These are phyloP conservation scores for Drosophila buzzatii DNA, from an alignment of 2,888 invertebrate species.

Conservation along the genomic window DNA sequence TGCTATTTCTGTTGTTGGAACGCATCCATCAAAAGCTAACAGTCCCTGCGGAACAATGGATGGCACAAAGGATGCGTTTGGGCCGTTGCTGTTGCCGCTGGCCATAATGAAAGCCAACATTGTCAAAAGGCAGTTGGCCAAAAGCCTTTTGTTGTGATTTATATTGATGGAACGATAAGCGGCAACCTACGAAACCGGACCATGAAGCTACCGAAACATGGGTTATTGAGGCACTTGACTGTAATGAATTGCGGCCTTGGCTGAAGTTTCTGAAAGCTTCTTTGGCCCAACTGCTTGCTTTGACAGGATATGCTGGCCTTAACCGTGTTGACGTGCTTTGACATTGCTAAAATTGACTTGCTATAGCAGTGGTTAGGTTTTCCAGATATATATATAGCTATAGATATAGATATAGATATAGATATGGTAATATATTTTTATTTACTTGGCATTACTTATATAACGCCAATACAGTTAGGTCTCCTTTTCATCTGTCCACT, in stretches of 20 bases:
- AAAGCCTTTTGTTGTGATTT: conserved; percentile 74
- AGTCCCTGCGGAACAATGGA: conserved; percentile 48
- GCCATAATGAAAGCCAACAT: conserved; percentile 50
- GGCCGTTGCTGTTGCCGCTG: conserved; percentile 13
- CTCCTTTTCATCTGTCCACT: conserved; percentile 27
- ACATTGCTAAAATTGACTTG: background rate
- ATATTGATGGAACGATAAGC: conserved; percentile 71
- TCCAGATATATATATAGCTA: background rate
- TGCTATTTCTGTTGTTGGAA: conserved; percentile 25
- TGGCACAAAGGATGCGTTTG: conserved; percentile 55
- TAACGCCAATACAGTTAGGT: background rate
- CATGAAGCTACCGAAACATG: conserved; percentile 20
- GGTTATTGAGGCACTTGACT: conserved; percentile 63
- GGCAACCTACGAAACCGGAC: conserved; percentile 4
- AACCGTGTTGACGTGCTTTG: background rate
- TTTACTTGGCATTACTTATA: background rate
- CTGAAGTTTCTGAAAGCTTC: background rate
- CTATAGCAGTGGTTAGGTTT: background rate
- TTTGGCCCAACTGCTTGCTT: conserved; percentile 2
- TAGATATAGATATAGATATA: too few species aligned
- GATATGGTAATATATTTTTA: too few species aligned
- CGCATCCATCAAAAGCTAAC: conserved; percentile 72
- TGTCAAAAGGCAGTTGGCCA: conserved; percentile 67
- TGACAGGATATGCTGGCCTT: background rate
- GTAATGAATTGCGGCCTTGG: conserved; percentile 50